Evolutionary conservation across 2,797 vertebrate species (phyloP).

Genomic region (Coccyzus lansbergi): DNA sequence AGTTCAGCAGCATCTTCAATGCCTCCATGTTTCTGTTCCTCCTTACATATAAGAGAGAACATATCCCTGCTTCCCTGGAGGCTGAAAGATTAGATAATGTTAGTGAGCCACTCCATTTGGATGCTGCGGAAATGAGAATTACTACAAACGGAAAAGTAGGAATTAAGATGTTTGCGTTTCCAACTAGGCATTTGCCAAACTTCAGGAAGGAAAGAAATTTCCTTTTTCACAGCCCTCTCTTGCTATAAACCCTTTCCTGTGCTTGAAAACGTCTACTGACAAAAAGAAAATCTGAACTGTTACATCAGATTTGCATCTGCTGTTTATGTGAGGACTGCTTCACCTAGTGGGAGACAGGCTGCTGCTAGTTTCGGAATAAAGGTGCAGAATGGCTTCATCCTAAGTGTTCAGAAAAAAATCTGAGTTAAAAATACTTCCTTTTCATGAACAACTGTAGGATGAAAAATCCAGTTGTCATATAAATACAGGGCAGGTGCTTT

Average conservation of each 20-base stretch:
- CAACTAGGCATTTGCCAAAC: not conserved
- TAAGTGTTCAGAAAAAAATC: not conserved
- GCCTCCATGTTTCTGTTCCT: not conserved
- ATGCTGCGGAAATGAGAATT: not conserved
- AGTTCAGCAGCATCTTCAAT: not conserved
- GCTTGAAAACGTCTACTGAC: not conserved
- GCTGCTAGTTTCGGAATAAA: not conserved
- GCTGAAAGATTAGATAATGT: not conserved
- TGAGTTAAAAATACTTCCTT: not conserved
- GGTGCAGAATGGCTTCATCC: not conserved
- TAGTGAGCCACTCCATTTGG: not conserved
- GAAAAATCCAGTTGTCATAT: not conserved
- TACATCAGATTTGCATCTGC: not conserved
- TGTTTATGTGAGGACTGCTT: not conserved
- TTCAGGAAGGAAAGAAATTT: not conserved
- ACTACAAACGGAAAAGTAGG: not conserved
- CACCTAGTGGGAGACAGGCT: not conserved
- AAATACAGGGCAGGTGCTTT: not conserved
- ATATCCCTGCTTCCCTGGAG: not conserved
- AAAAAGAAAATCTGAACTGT: not conserved
- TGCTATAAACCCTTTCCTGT: not conserved
- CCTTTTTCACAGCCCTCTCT: not conserved
- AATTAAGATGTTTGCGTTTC: not conserved
- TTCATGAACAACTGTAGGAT: not conserved
- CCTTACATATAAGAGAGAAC: not conserved